Evolutionary conservation across 1,140 invertebrate genomes (phyloP), one percentile per base, ranked within the genome.

Genomic region (Zaprionus ghesquierei): DNA sequence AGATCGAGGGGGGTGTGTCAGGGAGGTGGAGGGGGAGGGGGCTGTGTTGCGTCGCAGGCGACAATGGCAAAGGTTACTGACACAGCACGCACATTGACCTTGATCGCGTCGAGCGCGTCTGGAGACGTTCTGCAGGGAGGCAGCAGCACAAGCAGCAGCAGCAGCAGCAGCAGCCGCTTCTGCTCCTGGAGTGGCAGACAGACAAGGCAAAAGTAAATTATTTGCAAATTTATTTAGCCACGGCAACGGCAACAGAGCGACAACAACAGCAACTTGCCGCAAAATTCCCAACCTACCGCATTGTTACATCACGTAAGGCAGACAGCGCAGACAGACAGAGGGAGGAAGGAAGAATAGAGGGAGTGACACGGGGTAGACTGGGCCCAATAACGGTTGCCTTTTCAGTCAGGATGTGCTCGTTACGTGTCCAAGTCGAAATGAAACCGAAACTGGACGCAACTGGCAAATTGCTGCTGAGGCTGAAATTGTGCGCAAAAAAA

Each of bases 41-140:
- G 31, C 10, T 12, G 25, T 29, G 64, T 53, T 54, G 64, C 29
- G 55, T 61, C 51, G 65, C 55, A 61, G 75, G 75, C 75, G 75
- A 77, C 77, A 79, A 73, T 73, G 77, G 68, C 81, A 77, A 81
- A 86, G 86, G 79, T 90, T 90, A 80, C 79, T 90, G 86, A 90
- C 86, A 90, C 81, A 77, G 60, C 70, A 90, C 86, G 86, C 86
- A 90, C 76, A 86, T 90, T 90, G 86, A 90, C 86, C 86, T 90
- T 90, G 86, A 77, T 86, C 79, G 71, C 78, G 35, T 41, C 35
- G 35, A 41, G 35, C 54, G 69, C 65, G 71, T 69, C 71, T 69
- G 63, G 86, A 82, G 81, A 86, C 64, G 72, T 38, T 79, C 41
- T n/a, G 13, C 13, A 50, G 20, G 38, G 38, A 18, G 38, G 38